phyloP scores from a whole-genome alignment of 1,140 invertebrate species.

The Triops cancriformis region DNA sequence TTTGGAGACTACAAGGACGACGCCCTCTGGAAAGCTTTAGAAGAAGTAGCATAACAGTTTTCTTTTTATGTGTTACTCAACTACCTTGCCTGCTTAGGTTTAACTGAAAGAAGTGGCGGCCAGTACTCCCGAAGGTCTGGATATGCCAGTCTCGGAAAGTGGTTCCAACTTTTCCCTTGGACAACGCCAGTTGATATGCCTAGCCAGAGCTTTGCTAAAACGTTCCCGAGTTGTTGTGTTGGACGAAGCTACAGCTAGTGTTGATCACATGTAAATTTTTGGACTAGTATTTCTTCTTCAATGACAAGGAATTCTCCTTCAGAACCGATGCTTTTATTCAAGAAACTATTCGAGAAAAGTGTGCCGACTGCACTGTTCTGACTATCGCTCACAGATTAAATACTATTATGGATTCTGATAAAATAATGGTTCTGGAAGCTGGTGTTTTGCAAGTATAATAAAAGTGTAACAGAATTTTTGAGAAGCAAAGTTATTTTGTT shows the following conservation, averaged over 20 bases:
- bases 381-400: constrained; percentile 76
- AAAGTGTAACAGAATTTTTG: no score
- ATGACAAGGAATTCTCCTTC: background rate
- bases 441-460: constrained; percentile 43
- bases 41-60: constrained; percentile 55
- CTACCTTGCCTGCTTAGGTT: constrained; percentile 44
- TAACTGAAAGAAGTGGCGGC: constrained; percentile 57
- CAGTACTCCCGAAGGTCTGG: constrained; percentile 54
- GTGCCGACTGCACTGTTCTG: constrained; percentile 65
- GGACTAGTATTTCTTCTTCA: background rate
- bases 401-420: constrained; percentile 58
- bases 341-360: constrained; percentile 60
- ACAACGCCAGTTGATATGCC: constrained; percentile 63
- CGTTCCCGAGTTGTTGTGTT: constrained; percentile 56
- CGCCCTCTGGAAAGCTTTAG: constrained; percentile 59
- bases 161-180: constrained; percentile 72
- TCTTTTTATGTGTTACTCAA: constrained; percentile 28
- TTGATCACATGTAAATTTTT: constrained; percentile 49
- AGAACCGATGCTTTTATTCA: constrained; percentile 61
- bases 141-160: constrained; percentile 60
- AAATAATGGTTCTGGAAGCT: constrained; percentile 63
- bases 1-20: constrained; percentile 62
- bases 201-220: constrained; percentile 52
- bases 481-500: background rate
- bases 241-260: constrained; percentile 65